Evolutionary conservation across 2,888 invertebrate genomes (phyloP), one percentile per base, ranked within the genome.

Genomic region (Pristionchus japonicus): DNA sequence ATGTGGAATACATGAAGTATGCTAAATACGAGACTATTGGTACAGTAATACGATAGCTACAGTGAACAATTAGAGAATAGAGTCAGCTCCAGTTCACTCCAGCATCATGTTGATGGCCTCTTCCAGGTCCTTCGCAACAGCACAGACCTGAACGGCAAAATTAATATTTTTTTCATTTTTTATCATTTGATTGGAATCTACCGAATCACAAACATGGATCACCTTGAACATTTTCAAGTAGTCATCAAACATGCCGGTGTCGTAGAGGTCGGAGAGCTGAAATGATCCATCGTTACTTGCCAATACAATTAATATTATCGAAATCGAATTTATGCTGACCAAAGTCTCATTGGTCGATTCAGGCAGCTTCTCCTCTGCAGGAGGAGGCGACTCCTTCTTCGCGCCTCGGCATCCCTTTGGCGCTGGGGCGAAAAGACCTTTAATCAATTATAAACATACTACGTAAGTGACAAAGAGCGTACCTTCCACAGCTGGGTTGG

Each of bases 71-170:
- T 20, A 52, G 20, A 47, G 3, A 57, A 6, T 23, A 9, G 57
- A 23, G n/a, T 6, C 23, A 3, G 23, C 23, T 57, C 23, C 20
- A 20, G 20, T 23, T 40, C 74, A 7, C 6, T 74, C 11, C 7
- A 74, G 37, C 77, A 77, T 77, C 77, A 77, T 77, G n/a, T 77
- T 47, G 77, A 77, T 77, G 0, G 77, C 77, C n/a, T 77, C 77
- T 3, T 27, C 9, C n/a, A 77, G 77, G 43, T 77, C 77, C n/a
- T 27, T 23, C 23, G 77, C 77, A 1, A 27, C 17, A 1, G n/a
- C 11, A 15, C 77, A 77, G 37, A 77, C 77, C 77, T 77, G 27
- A 0, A 74, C 9, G 23, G 9, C 2, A n/a, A 37, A 27, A 11
- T 11, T n/a, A 11, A 4, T 61, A 9, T 27, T 27, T 57, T 1